Percentiles rank a stretch among this genome's conserved stretches.
phyloP scores from a whole-genome alignment of 1,140 invertebrate genomes.

The Chironomus tepperi region DNA sequence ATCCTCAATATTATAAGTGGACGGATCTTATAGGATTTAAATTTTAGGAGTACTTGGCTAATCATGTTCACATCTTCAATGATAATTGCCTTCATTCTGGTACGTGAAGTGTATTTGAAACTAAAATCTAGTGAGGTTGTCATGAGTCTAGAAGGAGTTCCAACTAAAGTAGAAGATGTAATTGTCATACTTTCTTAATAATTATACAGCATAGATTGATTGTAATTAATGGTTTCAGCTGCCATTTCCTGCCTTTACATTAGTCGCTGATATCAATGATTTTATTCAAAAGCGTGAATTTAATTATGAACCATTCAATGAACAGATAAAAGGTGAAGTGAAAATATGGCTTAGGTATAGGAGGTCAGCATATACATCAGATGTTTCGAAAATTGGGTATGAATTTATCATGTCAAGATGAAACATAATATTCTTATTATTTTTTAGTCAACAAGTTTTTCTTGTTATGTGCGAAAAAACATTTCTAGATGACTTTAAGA shows the following conservation, averaged over 20 bases:
- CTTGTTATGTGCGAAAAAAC: too few relatives aligned
- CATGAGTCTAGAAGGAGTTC: not conserved
- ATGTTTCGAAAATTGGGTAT: too few relatives aligned
- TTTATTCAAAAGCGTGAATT: too few relatives aligned
- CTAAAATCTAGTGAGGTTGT: not conserved
- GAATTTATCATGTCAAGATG: too few relatives aligned
- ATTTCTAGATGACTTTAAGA: too few relatives aligned
- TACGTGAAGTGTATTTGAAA: not conserved
- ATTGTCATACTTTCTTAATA: not conserved
- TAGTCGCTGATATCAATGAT: not conserved
- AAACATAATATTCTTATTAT: too few relatives aligned
- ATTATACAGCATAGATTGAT: not conserved
- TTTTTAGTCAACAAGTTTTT: too few relatives aligned
- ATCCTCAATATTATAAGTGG: too few relatives aligned
- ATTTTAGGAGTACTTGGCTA: not conserved
- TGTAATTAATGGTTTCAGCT: not conserved
- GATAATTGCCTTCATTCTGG: not conserved
- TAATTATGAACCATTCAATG: too few relatives aligned
- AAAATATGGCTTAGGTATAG: too few relatives aligned
- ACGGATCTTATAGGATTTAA: not conserved
- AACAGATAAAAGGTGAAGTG: too few relatives aligned
- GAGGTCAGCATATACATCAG: too few relatives aligned
- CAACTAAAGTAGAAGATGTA: not conserved
- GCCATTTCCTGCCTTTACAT: not conserved
- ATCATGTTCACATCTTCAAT: not conserved